Conservation (phyloP, 2,113 vertebrate genomes). For the Madoqua kirkii region DNA sequence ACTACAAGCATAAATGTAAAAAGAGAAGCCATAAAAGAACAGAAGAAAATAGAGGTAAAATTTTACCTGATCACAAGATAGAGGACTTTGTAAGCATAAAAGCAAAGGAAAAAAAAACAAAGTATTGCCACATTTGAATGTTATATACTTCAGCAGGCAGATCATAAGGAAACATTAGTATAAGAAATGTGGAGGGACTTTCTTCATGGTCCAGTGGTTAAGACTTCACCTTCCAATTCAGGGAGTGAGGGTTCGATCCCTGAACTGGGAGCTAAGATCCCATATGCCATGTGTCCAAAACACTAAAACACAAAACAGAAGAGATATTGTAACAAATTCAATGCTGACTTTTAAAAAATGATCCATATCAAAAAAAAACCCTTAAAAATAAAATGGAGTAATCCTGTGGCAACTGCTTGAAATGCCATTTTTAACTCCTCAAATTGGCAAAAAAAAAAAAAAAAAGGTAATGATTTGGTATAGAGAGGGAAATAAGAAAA, state of each 20-base stretch:
- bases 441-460: not conserved
- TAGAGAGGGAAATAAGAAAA: not conserved
- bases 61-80: not conserved
- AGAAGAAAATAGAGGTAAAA: not conserved
- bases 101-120: not conserved
- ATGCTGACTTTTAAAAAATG: not conserved
- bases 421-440: not conserved
- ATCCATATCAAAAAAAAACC: not conserved
- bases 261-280: not conserved
- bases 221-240: not conserved
- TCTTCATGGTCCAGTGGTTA: not conserved
- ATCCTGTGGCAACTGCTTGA: not conserved
- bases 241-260: not conserved
- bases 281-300: not conserved
- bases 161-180: not conserved
- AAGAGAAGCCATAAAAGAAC: not conserved
- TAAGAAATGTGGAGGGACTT: not conserved
- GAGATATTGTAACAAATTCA: not conserved
- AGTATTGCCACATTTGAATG: not conserved
- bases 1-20: not conserved
- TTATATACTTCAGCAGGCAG: not conserved
- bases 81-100: not conserved
- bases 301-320: not conserved
- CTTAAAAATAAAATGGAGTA: not conserved
- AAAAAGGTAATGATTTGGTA: not conserved